Percentiles rank a stretch among this genome's conserved stretches.
phyloP scores from a whole-genome alignment of 1,140 invertebrate species.

The Halotydeus destructor region DNA sequence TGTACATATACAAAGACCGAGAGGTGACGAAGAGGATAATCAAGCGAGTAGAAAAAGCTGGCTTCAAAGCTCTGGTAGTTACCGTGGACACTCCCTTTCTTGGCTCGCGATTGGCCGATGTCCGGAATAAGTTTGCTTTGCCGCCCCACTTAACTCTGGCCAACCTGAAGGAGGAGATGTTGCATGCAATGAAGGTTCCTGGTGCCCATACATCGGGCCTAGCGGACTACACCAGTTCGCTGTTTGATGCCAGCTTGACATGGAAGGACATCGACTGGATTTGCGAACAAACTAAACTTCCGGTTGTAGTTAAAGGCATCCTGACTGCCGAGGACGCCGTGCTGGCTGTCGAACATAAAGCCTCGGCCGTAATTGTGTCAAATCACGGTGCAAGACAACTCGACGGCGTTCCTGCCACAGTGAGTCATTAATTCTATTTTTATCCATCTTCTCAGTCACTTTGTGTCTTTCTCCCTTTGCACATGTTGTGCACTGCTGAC shows the following conservation, averaged over 20 bases:
- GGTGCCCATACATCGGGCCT: conserved; percentile 45
- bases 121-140: conserved; percentile 61
- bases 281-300: conserved; percentile 42
- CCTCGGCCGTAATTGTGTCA: conserved; percentile 57
- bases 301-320: conserved; percentile 73
- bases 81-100: conserved; percentile 76
- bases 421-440: too few relatives aligned
- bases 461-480: conserved; percentile 5
- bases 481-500: too few relatives aligned
- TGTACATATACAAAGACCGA: conserved; percentile 69
- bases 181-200: too few relatives aligned
- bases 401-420: conserved; percentile 57
- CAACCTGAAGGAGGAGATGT: too few relatives aligned
- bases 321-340: conserved; percentile 65
- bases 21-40: conserved; percentile 49
- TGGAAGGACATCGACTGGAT: conserved; percentile 73
- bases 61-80: conserved; percentile 64
- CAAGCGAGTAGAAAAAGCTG: conserved; percentile 52
- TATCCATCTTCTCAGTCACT: too few relatives aligned
- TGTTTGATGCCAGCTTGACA: conserved; percentile 49
- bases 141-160: conserved; percentile 51
- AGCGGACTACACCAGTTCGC: conserved; percentile 43
- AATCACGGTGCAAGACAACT: conserved; percentile 79
- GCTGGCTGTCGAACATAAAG: conserved; percentile 46
- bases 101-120: conserved; percentile 52